phyloP scores from a whole-genome alignment of 2,888 invertebrate genomes.

The Tipula vernalis region DNA sequence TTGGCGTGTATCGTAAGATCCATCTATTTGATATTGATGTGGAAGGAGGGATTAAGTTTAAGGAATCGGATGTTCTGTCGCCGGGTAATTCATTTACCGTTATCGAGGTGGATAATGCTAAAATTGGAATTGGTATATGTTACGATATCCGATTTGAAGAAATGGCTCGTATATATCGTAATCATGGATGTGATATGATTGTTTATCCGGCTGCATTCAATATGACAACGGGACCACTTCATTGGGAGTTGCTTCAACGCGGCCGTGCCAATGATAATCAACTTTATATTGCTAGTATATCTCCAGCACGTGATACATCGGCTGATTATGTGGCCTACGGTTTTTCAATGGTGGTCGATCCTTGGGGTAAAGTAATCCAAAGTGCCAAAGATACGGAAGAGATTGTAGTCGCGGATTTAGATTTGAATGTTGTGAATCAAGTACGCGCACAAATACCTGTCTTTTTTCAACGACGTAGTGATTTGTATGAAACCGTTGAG shows the following conservation, averaged over 20 bases:
- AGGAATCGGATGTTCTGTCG: slow-evolving; percentile 72
- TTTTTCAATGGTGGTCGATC: slow-evolving; percentile 70
- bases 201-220: slow-evolving; percentile 93
- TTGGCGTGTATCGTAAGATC: slow-evolving; percentile 76
- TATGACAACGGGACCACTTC: slow-evolving; percentile 84
- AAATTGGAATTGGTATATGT: slow-evolving; percentile 88
- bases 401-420: slow-evolving; percentile 58
- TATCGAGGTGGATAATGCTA: slow-evolving; percentile 55
- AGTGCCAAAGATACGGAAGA: slow-evolving; percentile 58
- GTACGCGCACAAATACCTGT: slow-evolving; percentile 77
- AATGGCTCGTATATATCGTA: slow-evolving; percentile 61
- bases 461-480: slow-evolving; percentile 54
- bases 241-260: slow-evolving; percentile 79
- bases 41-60: slow-evolving; percentile 76
- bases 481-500: slow-evolving; percentile 50
- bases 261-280: slow-evolving; percentile 81
- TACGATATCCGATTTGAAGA: slow-evolving; percentile 90
- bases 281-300: slow-evolving; percentile 71
- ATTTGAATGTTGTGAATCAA: slow-evolving; percentile 56
- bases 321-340: slow-evolving; percentile 86
- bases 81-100: slow-evolving; percentile 64
- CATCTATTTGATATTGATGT: slow-evolving; percentile 93
- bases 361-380: slow-evolving; percentile 59
- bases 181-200: slow-evolving; percentile 66
- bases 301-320: slow-evolving; percentile 67